Evolutionary conservation across 2,113 vertebrate species (phyloP).

Genomic region (Cyanistes caeruleus): DNA sequence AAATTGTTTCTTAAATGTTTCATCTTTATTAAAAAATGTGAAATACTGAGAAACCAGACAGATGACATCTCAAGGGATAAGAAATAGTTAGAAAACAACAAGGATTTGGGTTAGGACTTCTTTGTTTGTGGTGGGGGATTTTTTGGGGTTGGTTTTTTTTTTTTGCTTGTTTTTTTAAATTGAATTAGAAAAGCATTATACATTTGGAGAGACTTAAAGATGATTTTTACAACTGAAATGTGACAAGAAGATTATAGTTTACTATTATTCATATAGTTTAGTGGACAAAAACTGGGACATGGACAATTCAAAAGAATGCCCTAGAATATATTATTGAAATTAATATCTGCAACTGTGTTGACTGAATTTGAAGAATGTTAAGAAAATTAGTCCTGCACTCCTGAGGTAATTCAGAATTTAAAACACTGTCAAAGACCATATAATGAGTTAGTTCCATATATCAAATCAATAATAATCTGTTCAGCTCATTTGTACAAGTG

Average conservation of each 20-base stretch:
- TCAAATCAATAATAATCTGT: not conserved
- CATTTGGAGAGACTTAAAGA: not conserved
- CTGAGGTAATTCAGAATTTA: not conserved
- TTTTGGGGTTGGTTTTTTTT: not conserved
- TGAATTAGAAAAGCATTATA: not conserved
- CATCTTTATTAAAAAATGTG: not conserved
- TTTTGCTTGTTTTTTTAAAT: not conserved
- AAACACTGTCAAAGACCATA: not conserved
- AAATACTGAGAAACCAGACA: not conserved
- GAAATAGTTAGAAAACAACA: not conserved
- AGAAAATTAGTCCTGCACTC: not conserved
- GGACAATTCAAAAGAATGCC: not conserved
- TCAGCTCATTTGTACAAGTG: not conserved
- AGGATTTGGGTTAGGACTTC: not conserved
- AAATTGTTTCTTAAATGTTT: not conserved
- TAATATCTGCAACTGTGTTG: not conserved
- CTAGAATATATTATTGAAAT: not conserved
- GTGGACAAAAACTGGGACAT: not conserved
- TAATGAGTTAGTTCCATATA: not conserved
- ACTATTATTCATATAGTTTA: not conserved
- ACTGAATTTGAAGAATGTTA: not conserved
- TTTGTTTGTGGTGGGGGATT: not conserved
- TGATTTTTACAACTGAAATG: not conserved
- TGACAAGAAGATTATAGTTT: not conserved
- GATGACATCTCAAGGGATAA: not conserved